Evolutionary conservation across 2,888 invertebrate genomes (phyloP), one percentile per base, ranked within the genome.

Genomic region (Rhimphoctona megacephalus): DNA sequence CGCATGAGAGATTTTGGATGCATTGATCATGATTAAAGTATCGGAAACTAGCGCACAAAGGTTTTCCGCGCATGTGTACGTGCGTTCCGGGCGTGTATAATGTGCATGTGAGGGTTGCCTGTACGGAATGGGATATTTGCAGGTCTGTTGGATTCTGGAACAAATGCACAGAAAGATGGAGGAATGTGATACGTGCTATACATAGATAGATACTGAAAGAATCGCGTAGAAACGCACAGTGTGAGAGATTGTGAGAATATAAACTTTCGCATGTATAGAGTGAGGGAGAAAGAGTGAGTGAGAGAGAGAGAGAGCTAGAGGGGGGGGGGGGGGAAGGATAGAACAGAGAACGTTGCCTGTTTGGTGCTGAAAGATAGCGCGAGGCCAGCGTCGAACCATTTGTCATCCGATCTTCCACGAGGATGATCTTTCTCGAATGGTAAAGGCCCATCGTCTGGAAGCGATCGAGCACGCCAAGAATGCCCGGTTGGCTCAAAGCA

Each of bases 371-470:
- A 86, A 87, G 89, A 89, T 89, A 89, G 87, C 87, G 86, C 83
- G 57, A 49, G 87, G 85, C 74, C 85, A 82, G 70, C 84, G 85
- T 82, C 46, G 83, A 84, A 86, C 90, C 90, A 90, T 91, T 91
- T 90, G 90, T 91, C 90, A 90, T 90, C 80, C 88, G 90, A 90
- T 91, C 90, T 90, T 91, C 90, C 91, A 85, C 86, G 76, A 89
- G 89, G 87, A 89, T 89, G 90, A 90, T 89, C 89, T 85, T 88
- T 86, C 85, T 84, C 87, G 89, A 90, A 88, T 87, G 86, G 88
- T 81, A 86, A 86, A 88, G 81, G 89, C 87, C 85, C 87, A 89
- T 88, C 88, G 89, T 88, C 88, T 87, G 89, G 89, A 90, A 90
- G 85, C 81, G 89, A 89, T 89, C 89, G 87, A 85, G 85, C 82